Base-by-base conservation (phyloP, 53 echinoderm and acorn worm genomes). In the Holothuria scabra region DNA sequence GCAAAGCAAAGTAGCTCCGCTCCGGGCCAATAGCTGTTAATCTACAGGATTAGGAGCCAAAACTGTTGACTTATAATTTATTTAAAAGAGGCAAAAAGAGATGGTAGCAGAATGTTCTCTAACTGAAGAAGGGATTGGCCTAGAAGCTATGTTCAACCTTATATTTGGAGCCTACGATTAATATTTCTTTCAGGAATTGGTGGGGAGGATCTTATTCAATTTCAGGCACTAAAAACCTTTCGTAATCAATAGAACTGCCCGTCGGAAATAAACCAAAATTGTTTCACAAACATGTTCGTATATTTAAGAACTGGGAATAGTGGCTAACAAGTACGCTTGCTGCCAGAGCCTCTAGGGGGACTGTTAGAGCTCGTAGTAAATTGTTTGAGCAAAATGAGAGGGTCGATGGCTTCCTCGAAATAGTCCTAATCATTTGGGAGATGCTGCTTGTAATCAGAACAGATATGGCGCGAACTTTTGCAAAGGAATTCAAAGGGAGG, bases 21-120 rank as follows among this genome's bases (percentile, higher is more conserved):
- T 72, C 5, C n/a, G 24, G 72, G 72, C 23, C 26, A 12, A 12
- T 69, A 25, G 44, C 46, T 46, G 46, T 23, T 72, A 72, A 72
- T 72, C 46, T 48, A 25, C 5, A 19, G 72, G 72, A 72, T 72
- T 72, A 72, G 46, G 46, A 72, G 72, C 72, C 44, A 72, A 72
- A 72, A 72, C 72, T 72, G 72, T 72, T 72, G 72, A 72, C 72
- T 72, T 72, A 72, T 72, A 72, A 72, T 72, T 72, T 72, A 72
- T 26, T 46, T 72, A 72, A 72, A 72, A 72, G 72, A 72, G 9
- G 72, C 46, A 72, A 30, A 46, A 48, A 28, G 46, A 46, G 48
- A 72, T 46, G 23, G 72, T 67, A 34, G 46, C 48, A 26, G 48
- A 25, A 44, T 72, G 48, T 72, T 48, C 48, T 72, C 46, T 71